These are phyloP conservation scores for Crenichthys baileyi DNA, from an alignment of 2,797 vertebrate species.

Conservation along the genomic window DNA sequence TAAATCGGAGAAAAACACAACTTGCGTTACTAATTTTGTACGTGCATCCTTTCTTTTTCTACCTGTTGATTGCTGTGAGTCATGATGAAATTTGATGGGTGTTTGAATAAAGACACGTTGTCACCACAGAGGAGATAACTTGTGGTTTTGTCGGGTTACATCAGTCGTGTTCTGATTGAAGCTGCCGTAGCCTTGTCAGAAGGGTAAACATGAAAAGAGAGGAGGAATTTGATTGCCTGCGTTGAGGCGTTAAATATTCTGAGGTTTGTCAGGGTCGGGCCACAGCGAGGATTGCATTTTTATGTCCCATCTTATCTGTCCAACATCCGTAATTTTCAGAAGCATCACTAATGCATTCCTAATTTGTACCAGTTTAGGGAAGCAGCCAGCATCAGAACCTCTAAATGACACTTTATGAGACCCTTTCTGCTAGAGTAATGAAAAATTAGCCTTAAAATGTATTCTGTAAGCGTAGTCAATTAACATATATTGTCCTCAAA, in stretches of 20 bases:
- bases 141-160: conserved; percentile 56
- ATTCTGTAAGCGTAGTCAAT: conserved; percentile 50
- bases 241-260: conserved; percentile 56
- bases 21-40: conserved; percentile 43
- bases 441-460: conserved; percentile 34
- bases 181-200: conserved; percentile 56
- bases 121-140: conserved; percentile 43
- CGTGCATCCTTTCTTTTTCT: conserved; percentile 19
- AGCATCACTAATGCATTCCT: conserved; percentile 39
- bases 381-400: conserved; percentile 8
- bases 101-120: conserved; percentile 72
- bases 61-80: conserved; percentile 48
- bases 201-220: conserved; percentile 71
- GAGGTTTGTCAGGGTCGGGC: conserved; percentile 44
- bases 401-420: conserved; percentile 30
- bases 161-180: conserved; percentile 64
- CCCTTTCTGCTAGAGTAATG: conserved; percentile 43
- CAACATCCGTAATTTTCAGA: conserved; percentile 36
- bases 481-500: conserved; percentile 64
- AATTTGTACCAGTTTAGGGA: conserved; percentile 33
- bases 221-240: conserved; percentile 51
- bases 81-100: conserved; percentile 54
- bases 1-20: conserved; percentile 25
- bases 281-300: conserved; percentile 22
- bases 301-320: conserved; percentile 42